A percentile compares a stretch with the other conserved stretches of the same genome.
Evolutionary conservation across 2,888 invertebrate genomes (phyloP).

Genomic region (Chloroclysta siterata): DNA sequence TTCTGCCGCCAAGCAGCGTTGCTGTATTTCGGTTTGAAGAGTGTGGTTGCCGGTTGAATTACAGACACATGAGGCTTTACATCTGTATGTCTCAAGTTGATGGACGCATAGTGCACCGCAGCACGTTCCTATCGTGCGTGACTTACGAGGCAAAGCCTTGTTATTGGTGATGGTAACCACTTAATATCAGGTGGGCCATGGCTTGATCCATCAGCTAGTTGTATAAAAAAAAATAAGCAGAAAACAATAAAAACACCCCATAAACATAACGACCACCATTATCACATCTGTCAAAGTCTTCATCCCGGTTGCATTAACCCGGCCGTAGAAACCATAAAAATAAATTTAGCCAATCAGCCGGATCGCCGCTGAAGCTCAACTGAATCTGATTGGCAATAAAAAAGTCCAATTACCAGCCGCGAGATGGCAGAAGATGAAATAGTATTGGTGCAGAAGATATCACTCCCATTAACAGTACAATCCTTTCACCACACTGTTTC

Average conservation of each 20-base stretch:
- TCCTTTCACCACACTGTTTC: too few relatives aligned
- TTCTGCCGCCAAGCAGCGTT: too few relatives aligned
- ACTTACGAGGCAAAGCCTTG: too few relatives aligned
- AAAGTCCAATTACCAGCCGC: conserved; percentile 45
- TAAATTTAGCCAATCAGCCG: conserved; percentile 43
- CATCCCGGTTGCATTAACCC: conserved; percentile 25
- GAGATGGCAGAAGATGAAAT: conserved; percentile 19
- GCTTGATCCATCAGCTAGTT: too few relatives aligned
- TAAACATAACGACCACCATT: conserved; percentile 19
- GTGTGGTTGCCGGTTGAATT: too few relatives aligned
- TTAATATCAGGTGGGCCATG: too few relatives aligned
- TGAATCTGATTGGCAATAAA: conserved; percentile 46
- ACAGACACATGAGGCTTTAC: too few relatives aligned
- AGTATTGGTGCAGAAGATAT: conserved; percentile 4
- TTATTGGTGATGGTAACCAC: too few relatives aligned
- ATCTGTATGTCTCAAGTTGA: too few relatives aligned
- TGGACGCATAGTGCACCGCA: too few relatives aligned
- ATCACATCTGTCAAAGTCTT: conserved; percentile 22
- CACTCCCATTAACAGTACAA: conserved; percentile 5
- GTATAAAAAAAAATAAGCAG: background rate
- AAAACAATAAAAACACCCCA: conserved; percentile 1
- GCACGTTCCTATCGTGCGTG: too few relatives aligned
- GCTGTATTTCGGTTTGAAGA: too few relatives aligned
- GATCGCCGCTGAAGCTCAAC: conserved; percentile 32
- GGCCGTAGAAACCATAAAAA: conserved; percentile 39